A percentile compares a stretch with the other conserved stretches of the same genome.
Conservation (phyloP, 2,888 invertebrate genomes). For the Parelbella ahira region DNA sequence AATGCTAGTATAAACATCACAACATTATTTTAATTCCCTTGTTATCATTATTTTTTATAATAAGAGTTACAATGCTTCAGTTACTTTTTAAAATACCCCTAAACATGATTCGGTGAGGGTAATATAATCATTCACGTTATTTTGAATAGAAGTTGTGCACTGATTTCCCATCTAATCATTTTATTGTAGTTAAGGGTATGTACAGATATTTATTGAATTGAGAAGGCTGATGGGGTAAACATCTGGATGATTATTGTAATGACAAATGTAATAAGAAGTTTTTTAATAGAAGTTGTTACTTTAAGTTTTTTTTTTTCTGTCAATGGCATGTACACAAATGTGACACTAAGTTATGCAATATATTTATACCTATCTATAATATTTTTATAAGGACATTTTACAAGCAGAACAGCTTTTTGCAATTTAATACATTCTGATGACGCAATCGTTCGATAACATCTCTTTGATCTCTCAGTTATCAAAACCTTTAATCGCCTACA, state of each 20-base stretch:
- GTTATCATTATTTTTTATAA: conserved; percentile 39
- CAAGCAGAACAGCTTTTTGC: conserved; percentile 41
- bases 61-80: conserved; percentile 28
- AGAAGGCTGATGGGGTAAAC: conserved; percentile 52
- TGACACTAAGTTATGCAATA: conserved; percentile 61
- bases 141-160: conserved; percentile 29
- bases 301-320: conserved; percentile 47
- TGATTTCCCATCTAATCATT: conserved; percentile 33
- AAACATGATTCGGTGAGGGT: background rate
- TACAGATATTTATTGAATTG: conserved; percentile 70
- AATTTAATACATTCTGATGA: conserved; percentile 29
- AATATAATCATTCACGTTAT: conserved; percentile 5
- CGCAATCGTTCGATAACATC: conserved; percentile 41
- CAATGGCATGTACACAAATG: conserved; percentile 54
- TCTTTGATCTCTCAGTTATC: conserved; percentile 46
- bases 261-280: conserved; percentile 13
- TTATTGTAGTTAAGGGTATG: conserved; percentile 52
- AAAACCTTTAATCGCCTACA: conserved; percentile 31
- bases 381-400: conserved; percentile 55
- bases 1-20: conserved; percentile 43
- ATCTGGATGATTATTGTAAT: conserved; percentile 39
- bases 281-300: conserved; percentile 50
- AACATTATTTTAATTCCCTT: conserved; percentile 40
- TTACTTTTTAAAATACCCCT: conserved; percentile 8
- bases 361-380: conserved; percentile 59